Percentiles rank a stretch among this genome's conserved stretches.
These are phyloP conservation scores for Alfaro cultratus DNA, from an alignment of 2,797 vertebrate species.

Conservation along the genomic window DNA sequence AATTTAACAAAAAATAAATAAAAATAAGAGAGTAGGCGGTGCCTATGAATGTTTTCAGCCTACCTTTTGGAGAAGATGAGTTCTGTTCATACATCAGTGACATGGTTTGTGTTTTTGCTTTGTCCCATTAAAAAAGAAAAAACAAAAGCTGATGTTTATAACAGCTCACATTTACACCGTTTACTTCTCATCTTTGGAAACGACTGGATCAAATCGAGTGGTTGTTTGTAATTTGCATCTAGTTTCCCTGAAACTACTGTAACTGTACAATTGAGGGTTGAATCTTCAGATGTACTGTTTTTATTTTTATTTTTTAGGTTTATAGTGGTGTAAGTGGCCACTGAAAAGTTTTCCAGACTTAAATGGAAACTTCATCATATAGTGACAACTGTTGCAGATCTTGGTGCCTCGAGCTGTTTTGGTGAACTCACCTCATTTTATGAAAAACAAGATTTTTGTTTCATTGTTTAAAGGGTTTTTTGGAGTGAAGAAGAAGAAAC, in stretches of 20 bases:
- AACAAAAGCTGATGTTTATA: constrained; percentile 73
- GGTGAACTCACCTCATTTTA: not conserved
- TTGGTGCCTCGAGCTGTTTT: not conserved
- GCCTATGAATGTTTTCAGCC: constrained; percentile 78
- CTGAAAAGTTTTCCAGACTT: not conserved
- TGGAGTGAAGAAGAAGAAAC: not conserved
- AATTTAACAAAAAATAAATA: constrained; percentile 72
- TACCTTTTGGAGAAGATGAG: constrained; percentile 57
- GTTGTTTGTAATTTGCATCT: not conserved
- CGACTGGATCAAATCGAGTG: not conserved
- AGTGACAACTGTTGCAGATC: not conserved
- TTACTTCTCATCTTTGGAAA: constrained; percentile 34
- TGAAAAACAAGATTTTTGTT: not conserved
- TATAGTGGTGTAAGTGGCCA: not conserved
- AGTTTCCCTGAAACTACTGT: not conserved
- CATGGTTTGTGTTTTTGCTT: constrained; percentile 77
- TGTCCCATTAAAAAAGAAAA: constrained; percentile 75
- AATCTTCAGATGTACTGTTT: not conserved
- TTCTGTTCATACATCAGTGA: constrained; percentile 74
- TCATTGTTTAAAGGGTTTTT: not conserved
- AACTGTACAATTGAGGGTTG: not conserved
- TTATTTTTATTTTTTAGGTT: not conserved
- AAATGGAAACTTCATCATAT: not conserved
- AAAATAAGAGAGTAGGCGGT: constrained; percentile 67
- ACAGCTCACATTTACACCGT: constrained; percentile 41